A percentile compares a stretch with the other conserved stretches of the same genome.
These are phyloP conservation scores for Arion vulgaris DNA, from an alignment of 1,140 invertebrate species.

Conservation along the genomic window DNA sequence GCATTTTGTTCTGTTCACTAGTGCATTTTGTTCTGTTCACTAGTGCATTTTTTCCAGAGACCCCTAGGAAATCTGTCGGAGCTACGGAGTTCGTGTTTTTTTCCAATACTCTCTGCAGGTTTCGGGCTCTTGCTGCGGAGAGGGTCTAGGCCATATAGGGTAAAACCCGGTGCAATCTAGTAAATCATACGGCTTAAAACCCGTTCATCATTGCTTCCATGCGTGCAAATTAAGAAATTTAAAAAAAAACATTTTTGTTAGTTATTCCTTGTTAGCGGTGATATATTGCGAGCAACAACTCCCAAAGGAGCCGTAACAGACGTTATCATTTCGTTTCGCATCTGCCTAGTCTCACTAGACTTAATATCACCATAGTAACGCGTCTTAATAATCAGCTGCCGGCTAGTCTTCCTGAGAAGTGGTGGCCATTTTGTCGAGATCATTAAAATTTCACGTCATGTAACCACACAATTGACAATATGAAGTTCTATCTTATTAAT, in stretches of 20 bases:
- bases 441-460: not conserved
- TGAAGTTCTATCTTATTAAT: no score
- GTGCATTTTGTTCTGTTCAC: no score
- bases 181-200: no score
- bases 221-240: not conserved
- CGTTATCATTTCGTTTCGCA: not conserved
- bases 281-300: not conserved
- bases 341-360: slow-evolving; percentile 5
- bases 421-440: not conserved
- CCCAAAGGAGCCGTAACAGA: not conserved
- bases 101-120: no score
- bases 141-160: no score
- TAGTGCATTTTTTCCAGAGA: no score
- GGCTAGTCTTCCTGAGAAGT: not conserved
- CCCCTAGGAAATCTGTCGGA: no score
- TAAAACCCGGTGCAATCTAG: no score
- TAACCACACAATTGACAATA: not conserved
- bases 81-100: no score
- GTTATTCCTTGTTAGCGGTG: not conserved
- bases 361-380: not conserved
- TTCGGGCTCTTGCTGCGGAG: no score
- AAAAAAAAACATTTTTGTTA: not conserved
- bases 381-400: not conserved
- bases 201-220: no score
- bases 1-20: no score